Evolutionary conservation across 2,797 vertebrate genomes (phyloP).

Genomic region (Acanthis flammea): DNA sequence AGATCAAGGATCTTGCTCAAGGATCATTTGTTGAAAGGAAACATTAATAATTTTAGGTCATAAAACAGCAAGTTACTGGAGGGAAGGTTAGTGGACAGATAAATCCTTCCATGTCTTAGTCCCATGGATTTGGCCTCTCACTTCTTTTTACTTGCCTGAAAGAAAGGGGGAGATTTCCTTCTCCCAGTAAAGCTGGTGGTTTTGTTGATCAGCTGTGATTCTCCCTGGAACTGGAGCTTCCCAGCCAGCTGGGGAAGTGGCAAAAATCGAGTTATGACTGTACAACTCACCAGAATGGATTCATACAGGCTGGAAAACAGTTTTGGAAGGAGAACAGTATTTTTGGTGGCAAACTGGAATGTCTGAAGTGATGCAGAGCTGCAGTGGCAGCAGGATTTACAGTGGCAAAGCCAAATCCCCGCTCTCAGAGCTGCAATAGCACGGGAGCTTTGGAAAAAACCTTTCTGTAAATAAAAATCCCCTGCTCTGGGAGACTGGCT

Average conservation of each 20-base stretch:
- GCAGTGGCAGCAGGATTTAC: not conserved
- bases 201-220: not conserved
- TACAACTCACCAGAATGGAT: rapidly evolving
- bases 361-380: not conserved
- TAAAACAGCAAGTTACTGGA: not conserved
- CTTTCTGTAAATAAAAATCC: not conserved
- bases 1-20: not conserved
- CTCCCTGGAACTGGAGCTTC: not conserved
- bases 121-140: not conserved
- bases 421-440: not conserved
- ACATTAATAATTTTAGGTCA: not conserved
- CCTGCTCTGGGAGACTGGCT: not conserved
- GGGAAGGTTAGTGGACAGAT: not conserved
- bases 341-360: not conserved
- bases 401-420: not conserved
- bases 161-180: not conserved
- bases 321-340: not conserved
- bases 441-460: not conserved
- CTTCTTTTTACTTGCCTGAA: not conserved
- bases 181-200: not conserved
- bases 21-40: not conserved
- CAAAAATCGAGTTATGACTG: not conserved
- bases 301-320: not conserved
- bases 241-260: not conserved
- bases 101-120: not conserved